phyloP scores from a whole-genome alignment of 2,113 vertebrate species.

The Oceanites oceanicus region DNA sequence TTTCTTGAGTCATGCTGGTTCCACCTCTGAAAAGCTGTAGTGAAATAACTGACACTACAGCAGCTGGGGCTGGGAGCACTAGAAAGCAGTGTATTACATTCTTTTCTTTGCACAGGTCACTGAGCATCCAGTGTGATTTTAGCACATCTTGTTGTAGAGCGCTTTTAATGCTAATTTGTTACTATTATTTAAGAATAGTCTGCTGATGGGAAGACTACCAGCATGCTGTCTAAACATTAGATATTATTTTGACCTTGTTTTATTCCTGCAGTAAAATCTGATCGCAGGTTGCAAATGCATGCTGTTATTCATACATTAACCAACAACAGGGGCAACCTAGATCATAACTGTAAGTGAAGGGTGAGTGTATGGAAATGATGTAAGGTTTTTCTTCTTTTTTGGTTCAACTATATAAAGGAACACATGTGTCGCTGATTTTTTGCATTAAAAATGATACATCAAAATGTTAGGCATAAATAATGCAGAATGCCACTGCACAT shows the following conservation, averaged over 20 bases:
- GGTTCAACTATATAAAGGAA: not conserved
- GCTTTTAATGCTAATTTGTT: conserved; percentile 26
- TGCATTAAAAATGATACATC: not conserved
- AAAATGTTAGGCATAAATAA: not conserved
- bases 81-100: not conserved
- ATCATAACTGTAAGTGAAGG: not conserved
- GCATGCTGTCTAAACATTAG: not conserved
- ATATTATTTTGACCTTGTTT: conserved; percentile 21
- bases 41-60: not conserved
- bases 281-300: not conserved
- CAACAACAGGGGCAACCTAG: not conserved
- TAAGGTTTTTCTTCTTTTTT: not conserved
- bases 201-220: not conserved
- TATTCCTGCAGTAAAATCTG: conserved; percentile 8
- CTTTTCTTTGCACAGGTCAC: not conserved
- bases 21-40: not conserved
- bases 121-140: not conserved
- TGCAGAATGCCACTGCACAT: not conserved
- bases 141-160: not conserved
- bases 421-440: not conserved
- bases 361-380: not conserved
- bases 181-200: conserved; percentile 5
- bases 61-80: not conserved
- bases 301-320: not conserved
- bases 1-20: not conserved